phyloP scores from a whole-genome alignment of 2,888 invertebrate species.

The Spatulosminthurus flaviceps region DNA sequence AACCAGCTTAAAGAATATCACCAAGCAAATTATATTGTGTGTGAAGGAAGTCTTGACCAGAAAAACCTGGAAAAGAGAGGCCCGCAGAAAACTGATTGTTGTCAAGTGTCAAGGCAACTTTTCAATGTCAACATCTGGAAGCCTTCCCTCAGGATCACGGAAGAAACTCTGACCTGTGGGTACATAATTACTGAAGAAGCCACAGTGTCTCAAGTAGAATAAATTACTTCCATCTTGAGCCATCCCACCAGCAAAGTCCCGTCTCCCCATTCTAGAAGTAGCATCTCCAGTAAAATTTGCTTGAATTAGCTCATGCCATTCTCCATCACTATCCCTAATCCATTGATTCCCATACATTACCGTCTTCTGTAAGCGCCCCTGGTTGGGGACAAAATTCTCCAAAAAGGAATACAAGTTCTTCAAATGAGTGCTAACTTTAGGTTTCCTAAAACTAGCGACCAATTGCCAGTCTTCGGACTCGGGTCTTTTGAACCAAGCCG shows the following conservation, averaged over 20 bases:
- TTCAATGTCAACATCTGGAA: not conserved
- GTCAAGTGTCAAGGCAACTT: conserved; percentile 1
- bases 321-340: conserved; percentile 44
- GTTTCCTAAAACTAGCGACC: conserved; percentile 58
- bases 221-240: conserved; percentile 20
- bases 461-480: conserved; percentile 52
- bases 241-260: conserved; percentile 57
- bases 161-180: conserved; percentile 45
- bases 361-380: conserved; percentile 51
- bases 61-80: no score
- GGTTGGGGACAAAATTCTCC: conserved; percentile 59
- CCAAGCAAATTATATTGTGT: no score
- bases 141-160: not conserved
- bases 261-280: conserved; percentile 50
- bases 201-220: conserved; percentile 60
- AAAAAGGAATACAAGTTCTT: conserved; percentile 55
- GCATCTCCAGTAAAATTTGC: conserved; percentile 58
- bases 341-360: conserved; percentile 57
- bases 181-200: conserved; percentile 56
- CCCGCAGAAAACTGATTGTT: no score
- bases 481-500: conserved; percentile 51
- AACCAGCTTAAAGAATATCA: no score
- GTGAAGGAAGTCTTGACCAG: no score
- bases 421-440: conserved; percentile 53
- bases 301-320: conserved; percentile 54